phyloP scores from a whole-genome alignment of 2,797 vertebrate species.

The Poeciliopsis paucimaculata region DNA sequence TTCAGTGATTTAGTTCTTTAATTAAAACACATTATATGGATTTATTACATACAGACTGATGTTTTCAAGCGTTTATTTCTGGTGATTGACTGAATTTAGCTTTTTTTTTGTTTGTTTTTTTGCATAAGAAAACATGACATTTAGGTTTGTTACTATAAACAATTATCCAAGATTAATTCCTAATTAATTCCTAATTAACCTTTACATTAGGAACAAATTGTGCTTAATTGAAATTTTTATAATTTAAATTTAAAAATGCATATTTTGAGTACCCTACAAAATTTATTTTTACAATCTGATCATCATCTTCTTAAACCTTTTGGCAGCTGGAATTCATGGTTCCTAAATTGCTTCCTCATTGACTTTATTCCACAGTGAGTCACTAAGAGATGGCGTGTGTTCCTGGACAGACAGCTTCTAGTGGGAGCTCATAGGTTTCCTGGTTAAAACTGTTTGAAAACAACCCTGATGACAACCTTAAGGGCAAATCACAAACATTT shows the following conservation, averaged over 20 bases:
- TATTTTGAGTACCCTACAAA: background rate
- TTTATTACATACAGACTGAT: too few relatives aligned
- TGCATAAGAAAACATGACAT: too few relatives aligned
- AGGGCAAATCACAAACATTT: background rate
- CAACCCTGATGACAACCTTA: background rate
- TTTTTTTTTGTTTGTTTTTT: too few relatives aligned
- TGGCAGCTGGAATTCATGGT: background rate
- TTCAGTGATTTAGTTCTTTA: too few relatives aligned
- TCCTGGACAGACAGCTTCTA: background rate
- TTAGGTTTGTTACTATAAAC: too few relatives aligned
- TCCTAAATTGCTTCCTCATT: background rate
- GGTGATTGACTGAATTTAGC: too few relatives aligned
- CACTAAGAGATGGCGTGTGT: background rate
- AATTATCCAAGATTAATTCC: too few relatives aligned
- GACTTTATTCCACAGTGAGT: background rate
- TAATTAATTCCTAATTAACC: too few relatives aligned
- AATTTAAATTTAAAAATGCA: background rate
- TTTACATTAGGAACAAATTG: background rate
- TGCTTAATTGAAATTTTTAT: background rate
- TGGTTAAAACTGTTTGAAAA: background rate
- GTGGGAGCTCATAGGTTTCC: background rate
- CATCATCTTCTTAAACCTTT: background rate
- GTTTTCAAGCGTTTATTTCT: too few relatives aligned
- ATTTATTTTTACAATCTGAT: background rate
- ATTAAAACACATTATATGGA: too few relatives aligned